Evolutionary conservation across 2,888 invertebrate genomes (phyloP), one percentile per base, ranked within the genome.

Genomic region (Drosophila emarginata): DNA sequence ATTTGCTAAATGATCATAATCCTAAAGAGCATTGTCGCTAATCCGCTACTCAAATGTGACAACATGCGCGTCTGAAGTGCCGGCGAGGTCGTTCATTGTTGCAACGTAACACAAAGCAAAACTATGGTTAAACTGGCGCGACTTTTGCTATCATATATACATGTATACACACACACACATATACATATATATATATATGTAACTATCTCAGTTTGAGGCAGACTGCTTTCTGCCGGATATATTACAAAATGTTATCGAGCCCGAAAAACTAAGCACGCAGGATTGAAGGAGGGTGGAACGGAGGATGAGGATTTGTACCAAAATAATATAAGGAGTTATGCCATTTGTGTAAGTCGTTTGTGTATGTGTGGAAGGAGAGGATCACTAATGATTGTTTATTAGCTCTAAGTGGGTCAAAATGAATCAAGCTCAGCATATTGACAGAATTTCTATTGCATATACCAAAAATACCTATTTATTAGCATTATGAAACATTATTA

Each of bases 1-100:
- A 91, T 91, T 91, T 91, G 82, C 90, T 89, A 79, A 91, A 91
- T 90, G 90, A 87, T 85, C 87, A 83, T 90, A 88, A 91, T 91
- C 91, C 88, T 68, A 81, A 80, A 87, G 78, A 85, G 81, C 78
- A 77, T 72, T 76, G 61, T 58, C 85, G 84, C 88, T 91, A 91
- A 91, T 91, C 91, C 91, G 86, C 88, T 85, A 88, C 81, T 84
- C 84, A 86, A 89, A 91, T 91, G 91, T 85, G 80, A 57, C 82
- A 88, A 84, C 91, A 91, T 91, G 91, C 77, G 76, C 86, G 77
- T 79, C 80, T 84, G 81, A 85, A 87, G 88, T 80, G 79, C 76
- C 79, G 70, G 53, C 66, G 75, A 72, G 76, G 76, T 73, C 70
- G 71, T 54, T 50, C 37, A 37, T 59, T 59, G 28, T 14, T 15